These are phyloP conservation scores for Lepidocyrtinus sp. DNA, from an alignment of 2,888 invertebrate species.

Conservation along the genomic window DNA sequence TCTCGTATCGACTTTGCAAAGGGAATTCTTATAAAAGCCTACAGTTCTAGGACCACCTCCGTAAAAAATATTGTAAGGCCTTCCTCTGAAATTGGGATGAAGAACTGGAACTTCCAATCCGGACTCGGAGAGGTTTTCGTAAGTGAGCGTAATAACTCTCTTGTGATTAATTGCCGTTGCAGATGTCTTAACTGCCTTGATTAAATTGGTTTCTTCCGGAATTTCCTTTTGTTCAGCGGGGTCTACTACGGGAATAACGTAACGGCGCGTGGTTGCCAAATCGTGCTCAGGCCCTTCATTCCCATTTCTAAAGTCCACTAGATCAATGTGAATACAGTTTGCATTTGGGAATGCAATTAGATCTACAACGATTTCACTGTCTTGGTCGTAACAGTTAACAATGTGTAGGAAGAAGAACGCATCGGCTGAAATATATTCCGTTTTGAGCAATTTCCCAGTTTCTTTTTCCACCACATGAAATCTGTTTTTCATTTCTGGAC, in stretches of 20 bases:
- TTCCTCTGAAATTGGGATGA: constrained; percentile 72
- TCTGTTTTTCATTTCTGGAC: constrained; percentile 72
- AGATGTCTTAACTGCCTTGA: constrained; percentile 65
- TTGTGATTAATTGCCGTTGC: constrained; percentile 72
- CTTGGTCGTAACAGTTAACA: constrained; percentile 75
- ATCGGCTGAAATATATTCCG: constrained; percentile 72
- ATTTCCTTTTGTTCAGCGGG: constrained; percentile 46
- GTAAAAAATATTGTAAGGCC: constrained; percentile 74
- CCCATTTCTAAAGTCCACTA: constrained; percentile 68
- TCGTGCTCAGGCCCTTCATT: constrained; percentile 65
- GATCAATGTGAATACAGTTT: constrained; percentile 61
- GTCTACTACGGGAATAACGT: constrained; percentile 57
- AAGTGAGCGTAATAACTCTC: constrained; percentile 70
- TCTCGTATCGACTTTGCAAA: constrained; percentile 65
- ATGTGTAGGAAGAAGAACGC: constrained; percentile 75
- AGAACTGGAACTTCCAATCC: constrained; percentile 74
- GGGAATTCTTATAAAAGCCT: constrained; percentile 70
- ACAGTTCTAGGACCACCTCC: constrained; percentile 72
- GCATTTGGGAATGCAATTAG: constrained; percentile 61
- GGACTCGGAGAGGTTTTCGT: constrained; percentile 69
- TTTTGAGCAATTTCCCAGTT: constrained; percentile 72
- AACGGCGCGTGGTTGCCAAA: constrained; percentile 54
- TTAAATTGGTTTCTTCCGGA: constrained; percentile 55
- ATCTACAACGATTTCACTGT: constrained; percentile 69
- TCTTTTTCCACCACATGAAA: constrained; percentile 73